Evolutionary conservation across 2,797 vertebrate genomes (phyloP), one percentile per base, ranked within the genome.

Genomic region (Austrolebias charrua): DNA sequence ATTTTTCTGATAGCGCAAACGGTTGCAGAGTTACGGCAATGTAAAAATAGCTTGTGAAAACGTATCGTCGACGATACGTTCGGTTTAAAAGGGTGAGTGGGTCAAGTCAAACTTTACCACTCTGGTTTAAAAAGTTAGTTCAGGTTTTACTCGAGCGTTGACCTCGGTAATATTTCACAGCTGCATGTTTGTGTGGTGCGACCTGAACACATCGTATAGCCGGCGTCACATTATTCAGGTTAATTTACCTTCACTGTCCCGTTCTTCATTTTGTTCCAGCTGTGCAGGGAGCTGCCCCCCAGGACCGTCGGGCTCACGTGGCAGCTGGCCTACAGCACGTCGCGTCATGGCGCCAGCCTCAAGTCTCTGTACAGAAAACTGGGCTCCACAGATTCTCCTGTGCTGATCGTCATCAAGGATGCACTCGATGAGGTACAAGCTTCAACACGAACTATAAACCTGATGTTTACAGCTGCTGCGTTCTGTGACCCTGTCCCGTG

Each of bases 311-410:
- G 90, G 46, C 67, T 88, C 60, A 60, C 62, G 1, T 94, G 93
- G 93, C 86, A 80, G 59, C 81, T 94, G 63, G 33, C 86, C 2
- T 94, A 91, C 88, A 94, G 93, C 64, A 93, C 89, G 0, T 91
- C 86, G 4, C 77, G 72, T 24, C 90, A 94, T 0, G 93, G 93
- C 19, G 78, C 90, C 84, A 94, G 93, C 77, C 93, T 94, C 68
- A 93, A 93, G 76, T 90, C 86, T 13, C 92, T 94, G 20, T 94
- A 94, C 87, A 89, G 93, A 45, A 94, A 90, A 69, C 86, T 94
- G 20, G 55, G 87, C 0, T 35, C 61, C 42, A 84, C 75, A 0
- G 93, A 94, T 51, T 94, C 92, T 0, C 92, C 93, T 1, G 83
- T 82, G 6, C 88, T 94, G 1, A 66, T 94, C 10, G 79, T 93